phyloP scores from a whole-genome alignment of 1,140 invertebrate genomes.

The Pseudoatta argentina region DNA sequence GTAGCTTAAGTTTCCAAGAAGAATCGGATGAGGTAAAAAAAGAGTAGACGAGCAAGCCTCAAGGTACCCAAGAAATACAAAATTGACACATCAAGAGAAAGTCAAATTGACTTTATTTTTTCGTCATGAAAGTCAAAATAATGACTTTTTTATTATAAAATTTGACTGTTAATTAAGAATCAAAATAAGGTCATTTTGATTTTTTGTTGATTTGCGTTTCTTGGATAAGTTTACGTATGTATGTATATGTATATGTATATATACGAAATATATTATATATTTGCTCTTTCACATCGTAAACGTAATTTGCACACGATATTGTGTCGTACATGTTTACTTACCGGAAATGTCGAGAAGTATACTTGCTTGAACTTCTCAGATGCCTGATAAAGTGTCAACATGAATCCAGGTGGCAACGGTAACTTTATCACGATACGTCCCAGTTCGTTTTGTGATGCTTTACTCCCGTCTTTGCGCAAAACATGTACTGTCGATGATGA shows the following conservation, averaged over 20 bases:
- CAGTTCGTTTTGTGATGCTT: conserved; percentile 90
- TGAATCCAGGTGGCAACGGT: conserved; percentile 95
- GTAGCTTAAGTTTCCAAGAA: background rate
- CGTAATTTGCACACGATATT: background rate
- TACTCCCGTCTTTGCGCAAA: conserved; percentile 90
- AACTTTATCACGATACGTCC: conserved; percentile 94
- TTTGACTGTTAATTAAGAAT: no score
- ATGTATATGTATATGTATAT: background rate
- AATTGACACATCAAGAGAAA: no score
- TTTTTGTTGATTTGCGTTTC: no score
- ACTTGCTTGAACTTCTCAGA: conserved; percentile 93
- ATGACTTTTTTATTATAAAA: no score
- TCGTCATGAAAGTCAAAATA: no score
- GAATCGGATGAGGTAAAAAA: background rate
- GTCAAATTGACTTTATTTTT: no score
- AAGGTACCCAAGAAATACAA: no score
- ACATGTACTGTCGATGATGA: conserved; percentile 89
- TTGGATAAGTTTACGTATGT: background rate
- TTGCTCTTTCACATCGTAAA: background rate
- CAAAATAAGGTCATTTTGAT: no score
- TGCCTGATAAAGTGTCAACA: conserved; percentile 93
- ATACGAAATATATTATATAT: background rate
- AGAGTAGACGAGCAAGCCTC: background rate
- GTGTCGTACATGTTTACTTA: conserved; percentile 83
- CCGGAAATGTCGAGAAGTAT: conserved; percentile 94